phyloP scores from a whole-genome alignment of 2,888 invertebrate species.

The Panzeria rudis region DNA sequence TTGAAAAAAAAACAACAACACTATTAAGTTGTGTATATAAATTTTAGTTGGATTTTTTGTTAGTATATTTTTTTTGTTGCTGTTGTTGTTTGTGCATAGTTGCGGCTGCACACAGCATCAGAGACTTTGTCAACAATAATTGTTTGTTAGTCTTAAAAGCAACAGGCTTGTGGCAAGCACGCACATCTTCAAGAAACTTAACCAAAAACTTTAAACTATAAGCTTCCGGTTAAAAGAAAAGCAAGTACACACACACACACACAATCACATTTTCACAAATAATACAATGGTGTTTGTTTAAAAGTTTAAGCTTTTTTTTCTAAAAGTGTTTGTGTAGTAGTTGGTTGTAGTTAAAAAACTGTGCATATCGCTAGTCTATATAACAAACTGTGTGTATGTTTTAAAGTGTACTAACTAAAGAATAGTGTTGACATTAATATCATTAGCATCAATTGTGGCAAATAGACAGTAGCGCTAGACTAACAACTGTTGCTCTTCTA shows the following conservation, averaged over 20 bases:
- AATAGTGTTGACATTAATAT: slow-evolving; percentile 68
- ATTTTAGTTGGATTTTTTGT: slow-evolving; percentile 30
- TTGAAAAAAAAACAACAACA: slow-evolving; percentile 23
- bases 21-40: slow-evolving; percentile 47
- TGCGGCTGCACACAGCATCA: slow-evolving; percentile 70
- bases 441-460: slow-evolving; percentile 70
- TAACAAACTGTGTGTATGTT: slow-evolving; percentile 25
- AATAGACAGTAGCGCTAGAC: slow-evolving; percentile 45
- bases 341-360: background rate
- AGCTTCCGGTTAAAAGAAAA: slow-evolving; percentile 53
- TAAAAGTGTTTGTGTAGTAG: background rate
- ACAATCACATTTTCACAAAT: background rate
- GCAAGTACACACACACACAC: background rate
- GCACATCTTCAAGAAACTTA: slow-evolving; percentile 66
- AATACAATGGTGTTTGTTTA: background rate
- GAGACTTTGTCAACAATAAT: slow-evolving; percentile 72
- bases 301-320: background rate
- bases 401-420: background rate
- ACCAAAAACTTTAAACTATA: slow-evolving; percentile 53
- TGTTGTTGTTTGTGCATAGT: slow-evolving; percentile 54
- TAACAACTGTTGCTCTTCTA: slow-evolving; percentile 72
- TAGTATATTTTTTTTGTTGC: slow-evolving; percentile 6
- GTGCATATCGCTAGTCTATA: slow-evolving; percentile 8
- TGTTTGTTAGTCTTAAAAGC: slow-evolving; percentile 72
- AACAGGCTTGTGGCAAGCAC: slow-evolving; percentile 72